Evolutionary conservation across 2,113 vertebrate species (phyloP).

Genomic region (Alethe castanea): DNA sequence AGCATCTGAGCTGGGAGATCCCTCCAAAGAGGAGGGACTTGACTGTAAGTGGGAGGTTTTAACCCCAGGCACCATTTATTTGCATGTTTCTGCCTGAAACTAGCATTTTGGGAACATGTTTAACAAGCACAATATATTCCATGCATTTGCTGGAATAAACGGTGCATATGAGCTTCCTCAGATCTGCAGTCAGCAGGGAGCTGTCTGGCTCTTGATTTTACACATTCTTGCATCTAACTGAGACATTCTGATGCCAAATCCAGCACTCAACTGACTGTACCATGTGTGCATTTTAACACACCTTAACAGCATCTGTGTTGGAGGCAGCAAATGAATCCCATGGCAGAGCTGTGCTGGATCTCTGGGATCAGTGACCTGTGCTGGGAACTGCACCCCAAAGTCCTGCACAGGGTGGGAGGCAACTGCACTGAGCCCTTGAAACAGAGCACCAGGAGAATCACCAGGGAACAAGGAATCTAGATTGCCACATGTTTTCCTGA

Average conservation of each 20-base stretch:
- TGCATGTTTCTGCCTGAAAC: slow-evolving; percentile 57
- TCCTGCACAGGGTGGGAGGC: background rate
- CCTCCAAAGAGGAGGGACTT: slow-evolving; percentile 59
- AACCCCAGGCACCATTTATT: slow-evolving; percentile 54
- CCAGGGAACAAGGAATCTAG: background rate
- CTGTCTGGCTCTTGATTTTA: slow-evolving; percentile 54
- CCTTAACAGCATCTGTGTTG: slow-evolving; percentile 7
- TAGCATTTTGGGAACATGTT: slow-evolving; percentile 50
- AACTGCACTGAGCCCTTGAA: background rate
- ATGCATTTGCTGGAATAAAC: slow-evolving; percentile 51
- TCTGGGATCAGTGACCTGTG: background rate
- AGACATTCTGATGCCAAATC: slow-evolving; percentile 29
- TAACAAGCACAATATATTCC: slow-evolving; percentile 58
- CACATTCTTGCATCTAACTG: slow-evolving; percentile 56
- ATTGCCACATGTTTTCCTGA: background rate
- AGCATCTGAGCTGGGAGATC: slow-evolving; percentile 50
- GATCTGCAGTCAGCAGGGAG: slow-evolving; percentile 57
- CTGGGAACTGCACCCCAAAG: background rate
- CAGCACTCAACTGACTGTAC: background rate
- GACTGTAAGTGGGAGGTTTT: slow-evolving; percentile 63
- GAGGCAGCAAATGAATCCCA: background rate
- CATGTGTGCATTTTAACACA: background rate
- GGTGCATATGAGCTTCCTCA: slow-evolving; percentile 42
- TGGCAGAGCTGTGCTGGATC: background rate
- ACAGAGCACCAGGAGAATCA: background rate